A percentile compares a stretch with the other conserved stretches of the same genome.
phyloP scores from a whole-genome alignment of 2,113 vertebrate genomes.

The Thalassarche chlororhynchos region DNA sequence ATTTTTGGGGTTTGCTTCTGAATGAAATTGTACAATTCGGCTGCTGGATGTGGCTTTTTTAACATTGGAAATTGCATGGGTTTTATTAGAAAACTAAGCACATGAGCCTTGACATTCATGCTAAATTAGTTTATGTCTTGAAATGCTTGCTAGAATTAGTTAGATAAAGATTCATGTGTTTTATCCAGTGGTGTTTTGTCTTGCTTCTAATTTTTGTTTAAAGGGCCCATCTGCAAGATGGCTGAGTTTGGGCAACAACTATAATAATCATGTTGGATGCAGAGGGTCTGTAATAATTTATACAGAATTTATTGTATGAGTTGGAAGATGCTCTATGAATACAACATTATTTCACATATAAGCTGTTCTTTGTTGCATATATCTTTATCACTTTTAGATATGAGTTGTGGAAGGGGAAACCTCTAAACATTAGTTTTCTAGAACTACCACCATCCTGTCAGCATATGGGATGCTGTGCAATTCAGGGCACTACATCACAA shows the following conservation, averaged over 20 bases:
- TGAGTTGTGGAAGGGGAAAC: neutral
- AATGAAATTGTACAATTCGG: neutral
- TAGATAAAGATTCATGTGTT: neutral
- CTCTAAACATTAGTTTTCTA: neutral
- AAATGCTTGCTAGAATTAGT: neutral
- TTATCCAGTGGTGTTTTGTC: neutral
- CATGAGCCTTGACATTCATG: neutral
- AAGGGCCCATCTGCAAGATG: neutral
- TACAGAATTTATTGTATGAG: neutral
- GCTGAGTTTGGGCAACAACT: neutral
- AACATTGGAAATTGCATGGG: neutral
- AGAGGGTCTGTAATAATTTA: neutral
- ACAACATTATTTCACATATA: neutral
- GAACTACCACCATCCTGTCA: neutral
- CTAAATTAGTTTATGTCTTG: neutral
- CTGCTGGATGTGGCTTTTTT: neutral
- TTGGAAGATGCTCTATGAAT: neutral
- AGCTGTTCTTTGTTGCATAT: neutral
- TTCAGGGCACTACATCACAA: neutral
- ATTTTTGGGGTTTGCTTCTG: neutral
- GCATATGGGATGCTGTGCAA: neutral
- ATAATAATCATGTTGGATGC: accelerated
- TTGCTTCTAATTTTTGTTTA: neutral
- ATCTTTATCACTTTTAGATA: neutral
- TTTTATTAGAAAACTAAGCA: neutral